Evolutionary conservation across 2,797 vertebrate species (phyloP).

Genomic region (Oryzias sinensis): DNA sequence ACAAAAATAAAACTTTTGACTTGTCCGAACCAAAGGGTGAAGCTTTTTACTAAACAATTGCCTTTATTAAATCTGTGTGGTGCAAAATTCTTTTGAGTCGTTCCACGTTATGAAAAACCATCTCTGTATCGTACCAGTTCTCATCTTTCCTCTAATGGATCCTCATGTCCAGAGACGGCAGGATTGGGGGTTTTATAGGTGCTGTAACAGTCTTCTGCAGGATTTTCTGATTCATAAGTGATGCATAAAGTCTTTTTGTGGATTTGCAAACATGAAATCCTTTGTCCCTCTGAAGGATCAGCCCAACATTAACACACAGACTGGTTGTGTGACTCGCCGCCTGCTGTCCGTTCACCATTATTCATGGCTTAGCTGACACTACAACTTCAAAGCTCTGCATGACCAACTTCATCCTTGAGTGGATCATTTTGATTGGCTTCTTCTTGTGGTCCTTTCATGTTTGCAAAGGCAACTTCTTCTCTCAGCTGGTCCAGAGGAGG

Average conservation of each 20-base stretch:
- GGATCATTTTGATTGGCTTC: conserved; percentile 59
- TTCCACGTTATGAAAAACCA: too few relatives aligned
- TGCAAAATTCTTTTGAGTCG: too few relatives aligned
- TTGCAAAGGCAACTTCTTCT: conserved; percentile 85
- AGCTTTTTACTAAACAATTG: conserved; percentile 28
- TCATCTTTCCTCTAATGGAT: too few relatives aligned
- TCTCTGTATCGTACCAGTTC: too few relatives aligned
- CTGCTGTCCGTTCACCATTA: conserved; percentile 3
- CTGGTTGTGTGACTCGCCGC: conserved; percentile 26
- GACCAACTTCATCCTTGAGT: conserved; percentile 70
- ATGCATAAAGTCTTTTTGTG: conserved; percentile 8
- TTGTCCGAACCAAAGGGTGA: conserved; percentile 1
- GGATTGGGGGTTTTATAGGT: too few relatives aligned
- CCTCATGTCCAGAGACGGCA: too few relatives aligned
- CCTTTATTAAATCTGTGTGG: neutral
- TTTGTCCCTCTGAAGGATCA: conserved; percentile 41
- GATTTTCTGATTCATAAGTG: neutral
- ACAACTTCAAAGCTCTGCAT: conserved; percentile 70
- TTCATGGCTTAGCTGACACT: neutral
- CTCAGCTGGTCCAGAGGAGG: conserved; percentile 86
- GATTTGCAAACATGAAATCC: neutral
- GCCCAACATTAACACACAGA: conserved; percentile 42
- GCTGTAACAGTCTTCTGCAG: neutral
- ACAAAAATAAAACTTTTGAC: conserved; percentile 71
- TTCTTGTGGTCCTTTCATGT: conserved; percentile 74